Evolutionary conservation across 2,113 vertebrate species (phyloP).

Genomic region (Eupsittula cactorum): DNA sequence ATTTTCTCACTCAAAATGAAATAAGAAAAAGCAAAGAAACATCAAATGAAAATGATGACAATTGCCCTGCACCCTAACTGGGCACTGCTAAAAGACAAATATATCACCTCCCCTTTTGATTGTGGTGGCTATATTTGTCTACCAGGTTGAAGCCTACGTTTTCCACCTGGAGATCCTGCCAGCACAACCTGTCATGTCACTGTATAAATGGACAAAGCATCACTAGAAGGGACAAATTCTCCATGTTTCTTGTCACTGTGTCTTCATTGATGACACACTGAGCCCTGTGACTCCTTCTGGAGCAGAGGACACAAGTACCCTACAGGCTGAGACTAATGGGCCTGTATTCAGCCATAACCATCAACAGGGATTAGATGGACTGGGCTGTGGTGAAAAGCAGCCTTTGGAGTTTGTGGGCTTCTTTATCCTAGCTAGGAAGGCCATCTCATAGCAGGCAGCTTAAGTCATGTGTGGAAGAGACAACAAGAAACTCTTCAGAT

Average conservation of each 20-base stretch:
- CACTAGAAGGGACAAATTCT: background rate
- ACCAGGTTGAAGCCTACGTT: background rate
- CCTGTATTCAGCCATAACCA: background rate
- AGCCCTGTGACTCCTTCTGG: background rate
- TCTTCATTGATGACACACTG: background rate
- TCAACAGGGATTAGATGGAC: background rate
- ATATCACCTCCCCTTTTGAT: background rate
- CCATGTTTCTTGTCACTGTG: background rate
- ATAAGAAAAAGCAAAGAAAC: background rate
- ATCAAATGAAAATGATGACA: background rate
- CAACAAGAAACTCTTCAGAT: background rate
- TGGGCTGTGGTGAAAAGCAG: background rate
- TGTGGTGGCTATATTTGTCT: background rate
- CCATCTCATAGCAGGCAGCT: background rate
- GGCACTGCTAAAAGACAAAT: background rate
- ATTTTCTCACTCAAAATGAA: background rate
- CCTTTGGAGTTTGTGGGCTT: background rate
- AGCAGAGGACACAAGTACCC: background rate
- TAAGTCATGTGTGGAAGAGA: background rate
- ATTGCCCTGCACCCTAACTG: background rate
- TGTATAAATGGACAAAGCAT: background rate
- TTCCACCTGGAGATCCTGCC: background rate
- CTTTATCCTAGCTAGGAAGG: background rate
- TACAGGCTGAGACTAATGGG: background rate
- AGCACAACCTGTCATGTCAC: background rate